phyloP scores from a whole-genome alignment of 2,113 vertebrate species.

The Panurus biarmicus region DNA sequence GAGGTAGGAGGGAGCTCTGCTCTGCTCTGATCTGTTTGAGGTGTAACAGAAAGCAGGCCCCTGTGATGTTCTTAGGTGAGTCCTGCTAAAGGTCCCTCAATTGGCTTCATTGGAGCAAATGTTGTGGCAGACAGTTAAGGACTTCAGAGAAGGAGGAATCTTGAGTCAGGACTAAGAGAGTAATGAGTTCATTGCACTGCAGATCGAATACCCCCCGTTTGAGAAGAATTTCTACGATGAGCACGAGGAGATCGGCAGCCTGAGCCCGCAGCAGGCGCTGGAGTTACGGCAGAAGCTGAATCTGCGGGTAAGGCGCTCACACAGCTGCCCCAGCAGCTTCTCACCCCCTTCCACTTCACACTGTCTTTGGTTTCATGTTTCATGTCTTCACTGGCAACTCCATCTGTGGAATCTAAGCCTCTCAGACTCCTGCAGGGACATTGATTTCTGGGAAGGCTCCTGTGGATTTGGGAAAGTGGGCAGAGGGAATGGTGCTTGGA shows the following conservation, averaged over 20 bases:
- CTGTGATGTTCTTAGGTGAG: neutral
- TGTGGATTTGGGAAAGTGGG: neutral
- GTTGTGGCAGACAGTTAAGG: neutral
- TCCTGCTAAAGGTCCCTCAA: neutral
- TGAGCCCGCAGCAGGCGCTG: slow-evolving; percentile 82
- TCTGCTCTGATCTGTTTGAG: neutral
- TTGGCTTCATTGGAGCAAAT: neutral
- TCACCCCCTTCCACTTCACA: too few relatives aligned
- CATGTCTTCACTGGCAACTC: neutral
- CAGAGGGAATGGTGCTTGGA: neutral
- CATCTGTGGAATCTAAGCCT: neutral
- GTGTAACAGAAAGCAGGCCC: neutral
- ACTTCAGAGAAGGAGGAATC: neutral
- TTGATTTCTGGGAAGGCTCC: neutral
- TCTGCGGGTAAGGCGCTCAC: slow-evolving; percentile 78
- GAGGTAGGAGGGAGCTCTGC: slow-evolving; percentile 75
- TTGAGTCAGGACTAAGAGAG: slow-evolving; percentile 47
- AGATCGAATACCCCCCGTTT: slow-evolving; percentile 96
- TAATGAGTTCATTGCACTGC: slow-evolving; percentile 32
- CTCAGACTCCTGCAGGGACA: neutral
- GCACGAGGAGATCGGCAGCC: slow-evolving; percentile 88
- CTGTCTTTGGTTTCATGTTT: too few relatives aligned
- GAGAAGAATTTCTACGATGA: slow-evolving; percentile 98
- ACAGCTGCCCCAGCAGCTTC: neutral
- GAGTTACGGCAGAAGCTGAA: slow-evolving; percentile 93